These are phyloP conservation scores for Pterocles orientalis DNA, from an alignment of 2,113 vertebrate genomes.

Conservation along the genomic window DNA sequence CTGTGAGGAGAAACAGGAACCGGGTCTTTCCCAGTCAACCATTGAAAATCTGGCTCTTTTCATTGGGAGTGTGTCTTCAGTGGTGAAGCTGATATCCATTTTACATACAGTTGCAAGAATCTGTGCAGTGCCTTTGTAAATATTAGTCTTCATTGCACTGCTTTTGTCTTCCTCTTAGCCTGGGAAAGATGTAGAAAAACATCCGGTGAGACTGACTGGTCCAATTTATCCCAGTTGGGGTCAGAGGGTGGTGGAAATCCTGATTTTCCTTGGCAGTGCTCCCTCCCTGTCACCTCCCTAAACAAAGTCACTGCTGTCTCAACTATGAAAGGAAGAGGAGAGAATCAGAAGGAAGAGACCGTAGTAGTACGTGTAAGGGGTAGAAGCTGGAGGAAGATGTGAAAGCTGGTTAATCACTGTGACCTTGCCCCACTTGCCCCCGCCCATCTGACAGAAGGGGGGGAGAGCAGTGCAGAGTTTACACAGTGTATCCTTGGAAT, in stretches of 20 bases:
- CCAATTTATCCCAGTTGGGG: not conserved
- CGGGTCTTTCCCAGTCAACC: not conserved
- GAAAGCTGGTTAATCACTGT: not conserved
- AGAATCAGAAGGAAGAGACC: not conserved
- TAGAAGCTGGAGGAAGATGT: not conserved
- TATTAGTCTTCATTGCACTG: not conserved
- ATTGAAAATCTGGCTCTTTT: not conserved
- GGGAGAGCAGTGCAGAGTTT: not conserved
- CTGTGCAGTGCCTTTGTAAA: not conserved
- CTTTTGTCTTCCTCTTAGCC: not conserved
- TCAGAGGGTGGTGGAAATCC: not conserved
- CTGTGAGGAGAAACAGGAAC: not conserved
- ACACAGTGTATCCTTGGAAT: not conserved
- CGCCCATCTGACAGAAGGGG: not conserved
- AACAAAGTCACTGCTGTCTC: not conserved
- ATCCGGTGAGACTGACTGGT: not conserved
- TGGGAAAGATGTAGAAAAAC: not conserved
- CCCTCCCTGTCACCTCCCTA: not conserved
- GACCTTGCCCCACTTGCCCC: not conserved
- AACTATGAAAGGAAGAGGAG: not conserved
- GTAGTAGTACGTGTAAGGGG: not conserved
- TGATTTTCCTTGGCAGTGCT: not conserved
- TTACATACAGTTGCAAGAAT: not conserved
- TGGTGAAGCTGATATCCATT: not conserved
- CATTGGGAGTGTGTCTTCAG: not conserved